Percentiles rank a stretch among this genome's conserved stretches.
Conservation (phyloP, 92 coral and sea anemone genomes). For the Zoanthus gigantus region DNA sequence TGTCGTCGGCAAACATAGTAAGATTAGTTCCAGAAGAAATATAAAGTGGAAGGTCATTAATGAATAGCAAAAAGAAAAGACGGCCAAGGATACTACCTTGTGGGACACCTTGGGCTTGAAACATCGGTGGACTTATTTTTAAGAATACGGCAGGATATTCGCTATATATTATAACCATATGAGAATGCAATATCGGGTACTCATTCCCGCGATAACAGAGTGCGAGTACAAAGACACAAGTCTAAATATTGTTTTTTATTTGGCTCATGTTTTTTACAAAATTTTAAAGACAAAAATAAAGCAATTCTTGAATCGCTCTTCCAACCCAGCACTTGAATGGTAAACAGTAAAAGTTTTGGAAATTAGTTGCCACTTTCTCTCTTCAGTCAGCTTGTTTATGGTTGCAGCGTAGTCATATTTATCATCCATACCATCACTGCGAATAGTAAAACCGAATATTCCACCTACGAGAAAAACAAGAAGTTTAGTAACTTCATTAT, state of each 20-base stretch:
- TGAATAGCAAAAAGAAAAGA: too few relatives aligned
- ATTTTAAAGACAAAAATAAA: slow-evolving; percentile 9
- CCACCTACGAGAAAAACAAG: background rate
- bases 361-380: background rate
- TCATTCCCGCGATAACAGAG: too few relatives aligned
- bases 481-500: too few relatives aligned
- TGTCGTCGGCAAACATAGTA: too few relatives aligned
- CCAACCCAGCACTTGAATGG: background rate
- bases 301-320: slow-evolving; percentile 1
- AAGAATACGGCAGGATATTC: too few relatives aligned
- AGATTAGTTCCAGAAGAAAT: too few relatives aligned
- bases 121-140: too few relatives aligned
- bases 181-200: too few relatives aligned
- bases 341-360: background rate
- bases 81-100: too few relatives aligned
- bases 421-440: background rate
- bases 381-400: slow-evolving; percentile 12
- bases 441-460: background rate
- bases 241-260: background rate
- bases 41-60: too few relatives aligned
- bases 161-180: too few relatives aligned
- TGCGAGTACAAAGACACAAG: background rate
- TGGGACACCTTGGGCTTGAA: too few relatives aligned
- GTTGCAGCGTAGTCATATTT: slow-evolving; percentile 1
- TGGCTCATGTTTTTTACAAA: background rate